These are phyloP conservation scores for Penelope pileata DNA, from an alignment of 2,113 vertebrate genomes.

Conservation along the genomic window DNA sequence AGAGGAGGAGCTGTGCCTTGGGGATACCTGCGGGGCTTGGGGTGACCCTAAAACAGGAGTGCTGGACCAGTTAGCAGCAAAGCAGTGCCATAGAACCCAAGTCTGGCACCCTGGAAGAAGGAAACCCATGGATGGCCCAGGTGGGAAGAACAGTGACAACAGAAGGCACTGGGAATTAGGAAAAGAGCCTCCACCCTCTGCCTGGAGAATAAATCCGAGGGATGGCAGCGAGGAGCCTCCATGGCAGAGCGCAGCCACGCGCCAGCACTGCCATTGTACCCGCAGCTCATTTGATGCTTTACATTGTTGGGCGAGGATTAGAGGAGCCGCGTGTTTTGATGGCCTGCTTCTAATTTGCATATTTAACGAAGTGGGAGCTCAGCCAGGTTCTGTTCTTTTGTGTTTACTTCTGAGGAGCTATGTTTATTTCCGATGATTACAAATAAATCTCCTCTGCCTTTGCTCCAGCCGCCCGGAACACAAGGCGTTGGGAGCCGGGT, in stretches of 20 bases:
- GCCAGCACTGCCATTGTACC: conserved; percentile 40
- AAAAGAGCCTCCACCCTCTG: not conserved
- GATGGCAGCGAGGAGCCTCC: not conserved
- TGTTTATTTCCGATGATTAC: conserved; percentile 80
- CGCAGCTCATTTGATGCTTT: conserved; percentile 54
- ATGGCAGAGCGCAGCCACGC: too few species aligned
- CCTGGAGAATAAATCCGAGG: not conserved
- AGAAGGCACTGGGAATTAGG: not conserved
- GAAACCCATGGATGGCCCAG: not conserved
- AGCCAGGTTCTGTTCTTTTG: conserved; percentile 80
- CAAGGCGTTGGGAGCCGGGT: conserved; percentile 46
- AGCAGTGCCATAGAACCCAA: accelerated
- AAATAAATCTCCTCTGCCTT: conserved; percentile 78
- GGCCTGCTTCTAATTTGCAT: conserved; percentile 78
- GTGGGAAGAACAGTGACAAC: not conserved
- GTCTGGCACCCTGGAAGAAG: not conserved
- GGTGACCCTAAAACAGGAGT: not conserved
- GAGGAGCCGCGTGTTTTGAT: conserved; percentile 35
- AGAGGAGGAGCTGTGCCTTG: not conserved
- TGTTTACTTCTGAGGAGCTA: conserved; percentile 76
- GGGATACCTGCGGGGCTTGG: not conserved
- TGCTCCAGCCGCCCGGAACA: conserved; percentile 44
- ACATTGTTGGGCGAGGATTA: conserved; percentile 75
- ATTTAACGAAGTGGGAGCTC: conserved; percentile 74
- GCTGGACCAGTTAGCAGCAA: too few species aligned